These are phyloP conservation scores for Pocillopora damicornis DNA, from an alignment of 64 coral and sea anemone genomes.

Conservation along the genomic window DNA sequence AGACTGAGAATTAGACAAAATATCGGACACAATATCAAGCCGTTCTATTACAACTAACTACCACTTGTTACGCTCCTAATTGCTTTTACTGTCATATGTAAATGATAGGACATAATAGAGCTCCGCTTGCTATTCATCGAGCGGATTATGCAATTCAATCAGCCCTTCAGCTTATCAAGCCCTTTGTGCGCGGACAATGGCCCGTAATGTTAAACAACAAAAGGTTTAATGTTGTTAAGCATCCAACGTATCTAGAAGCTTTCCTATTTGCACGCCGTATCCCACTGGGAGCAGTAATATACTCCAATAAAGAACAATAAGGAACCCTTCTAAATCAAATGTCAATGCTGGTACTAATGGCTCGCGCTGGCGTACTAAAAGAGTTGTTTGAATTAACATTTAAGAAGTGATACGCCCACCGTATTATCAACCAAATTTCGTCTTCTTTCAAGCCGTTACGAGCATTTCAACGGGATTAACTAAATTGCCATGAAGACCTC, in stretches of 20 bases:
- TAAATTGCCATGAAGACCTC: conserved; percentile 33
- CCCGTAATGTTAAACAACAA: conserved; percentile 79
- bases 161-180: conserved; percentile 77
- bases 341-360: conserved; percentile 63
- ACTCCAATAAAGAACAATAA: conserved; percentile 64
- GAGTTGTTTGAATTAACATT: conserved; percentile 73
- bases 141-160: conserved; percentile 69
- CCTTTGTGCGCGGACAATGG: conserved; percentile 70
- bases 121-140: conserved; percentile 50
- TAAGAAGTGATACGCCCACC: conserved; percentile 62
- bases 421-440: conserved; percentile 63
- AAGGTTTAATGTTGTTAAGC: conserved; percentile 74
- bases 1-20: conserved; percentile 98
- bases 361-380: conserved; percentile 52
- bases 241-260: conserved; percentile 63
- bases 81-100: conserved; percentile 95
- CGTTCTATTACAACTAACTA: conserved; percentile 91
- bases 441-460: conserved; percentile 50
- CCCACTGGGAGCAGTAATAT: conserved; percentile 75
- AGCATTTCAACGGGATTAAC: conserved; percentile 42
- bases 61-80: conserved; percentile 89
- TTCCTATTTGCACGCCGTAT: conserved; percentile 65
- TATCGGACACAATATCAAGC: conserved; percentile 93
- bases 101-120: conserved; percentile 95
- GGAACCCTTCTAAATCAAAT: conserved; percentile 34